Evolutionary conservation across 2,113 vertebrate genomes (phyloP).

Genomic region (Callopanchax toddi): DNA sequence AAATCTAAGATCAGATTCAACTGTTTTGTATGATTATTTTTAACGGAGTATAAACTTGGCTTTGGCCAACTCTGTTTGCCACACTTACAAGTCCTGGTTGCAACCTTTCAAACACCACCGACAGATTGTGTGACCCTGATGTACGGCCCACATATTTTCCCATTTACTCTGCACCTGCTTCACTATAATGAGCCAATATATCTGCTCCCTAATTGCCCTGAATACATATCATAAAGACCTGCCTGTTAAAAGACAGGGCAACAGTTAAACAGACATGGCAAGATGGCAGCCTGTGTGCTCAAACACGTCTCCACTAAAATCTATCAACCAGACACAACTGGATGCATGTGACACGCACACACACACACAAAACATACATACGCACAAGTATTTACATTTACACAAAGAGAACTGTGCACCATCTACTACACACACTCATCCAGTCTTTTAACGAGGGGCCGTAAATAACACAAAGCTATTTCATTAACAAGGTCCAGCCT

Average conservation of each 20-base stretch:
- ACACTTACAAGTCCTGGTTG: slow-evolving; percentile 33
- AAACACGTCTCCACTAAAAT: slow-evolving; percentile 22
- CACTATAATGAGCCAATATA: slow-evolving; percentile 85
- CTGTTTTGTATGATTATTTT: too few relatives aligned
- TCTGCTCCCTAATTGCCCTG: slow-evolving; percentile 84
- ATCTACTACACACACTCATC: slow-evolving; percentile 42
- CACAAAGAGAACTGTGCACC: slow-evolving; percentile 1
- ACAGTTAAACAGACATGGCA: slow-evolving; percentile 76
- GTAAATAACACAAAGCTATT: slow-evolving; percentile 76
- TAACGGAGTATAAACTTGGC: too few relatives aligned
- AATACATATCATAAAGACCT: slow-evolving; percentile 85
- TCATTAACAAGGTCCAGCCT: slow-evolving; percentile 71
- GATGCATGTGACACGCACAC: neutral
- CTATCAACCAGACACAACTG: slow-evolving; percentile 35
- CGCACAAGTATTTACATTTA: neutral
- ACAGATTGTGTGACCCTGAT: slow-evolving; percentile 59
- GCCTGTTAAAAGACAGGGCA: slow-evolving; percentile 70
- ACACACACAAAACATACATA: neutral
- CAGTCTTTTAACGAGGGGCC: slow-evolving; percentile 70
- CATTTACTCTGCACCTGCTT: slow-evolving; percentile 82
- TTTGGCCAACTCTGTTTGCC: slow-evolving; percentile 17
- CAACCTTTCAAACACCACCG: slow-evolving; percentile 49
- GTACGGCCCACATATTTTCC: slow-evolving; percentile 72
- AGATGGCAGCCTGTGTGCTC: slow-evolving; percentile 47
- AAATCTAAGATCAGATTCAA: too few relatives aligned